phyloP scores from a whole-genome alignment of 35 echinoderm and acorn worm genomes.

The Apostichopus californicus region DNA sequence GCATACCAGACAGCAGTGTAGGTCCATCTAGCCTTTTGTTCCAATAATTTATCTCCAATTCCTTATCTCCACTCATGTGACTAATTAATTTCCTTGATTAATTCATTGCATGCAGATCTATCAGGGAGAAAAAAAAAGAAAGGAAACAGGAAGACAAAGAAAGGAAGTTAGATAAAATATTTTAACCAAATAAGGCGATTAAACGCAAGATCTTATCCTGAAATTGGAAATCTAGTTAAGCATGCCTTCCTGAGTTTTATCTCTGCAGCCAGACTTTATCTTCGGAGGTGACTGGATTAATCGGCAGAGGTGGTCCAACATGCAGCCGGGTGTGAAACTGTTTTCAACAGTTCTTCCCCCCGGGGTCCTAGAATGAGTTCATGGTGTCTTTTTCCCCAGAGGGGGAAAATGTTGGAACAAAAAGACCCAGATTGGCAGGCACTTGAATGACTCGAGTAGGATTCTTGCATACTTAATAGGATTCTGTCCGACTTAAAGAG shows the following conservation, averaged over 20 bases:
- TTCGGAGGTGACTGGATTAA: constrained; percentile 32
- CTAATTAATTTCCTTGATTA: constrained; percentile 45
- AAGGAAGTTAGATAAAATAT: neutral
- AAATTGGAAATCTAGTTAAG: constrained; percentile 45
- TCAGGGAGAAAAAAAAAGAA: neutral
- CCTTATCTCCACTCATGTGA: neutral
- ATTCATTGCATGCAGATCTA: constrained; percentile 3
- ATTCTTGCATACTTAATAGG: constrained; percentile 14
- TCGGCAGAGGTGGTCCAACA: constrained; percentile 29
- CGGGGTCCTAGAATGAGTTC: neutral
- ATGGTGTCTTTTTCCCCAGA: constrained; percentile 16
- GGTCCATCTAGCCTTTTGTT: neutral
- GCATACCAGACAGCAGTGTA: too few relatives aligned
- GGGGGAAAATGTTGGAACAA: neutral
- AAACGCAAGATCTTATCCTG: neutral
- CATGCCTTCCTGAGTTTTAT: neutral
- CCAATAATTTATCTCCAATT: neutral
- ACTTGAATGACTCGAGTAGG: neutral
- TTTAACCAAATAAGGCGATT: too few relatives aligned
- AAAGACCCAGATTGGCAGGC: constrained; percentile 25
- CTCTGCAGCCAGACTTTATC: neutral
- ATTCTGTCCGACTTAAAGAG: neutral
- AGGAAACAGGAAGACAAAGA: neutral
- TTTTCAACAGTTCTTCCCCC: neutral
- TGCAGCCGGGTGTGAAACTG: constrained; percentile 20